Evolutionary conservation across 2,888 invertebrate genomes (phyloP).

Genomic region (Latrodectus hesperus): DNA sequence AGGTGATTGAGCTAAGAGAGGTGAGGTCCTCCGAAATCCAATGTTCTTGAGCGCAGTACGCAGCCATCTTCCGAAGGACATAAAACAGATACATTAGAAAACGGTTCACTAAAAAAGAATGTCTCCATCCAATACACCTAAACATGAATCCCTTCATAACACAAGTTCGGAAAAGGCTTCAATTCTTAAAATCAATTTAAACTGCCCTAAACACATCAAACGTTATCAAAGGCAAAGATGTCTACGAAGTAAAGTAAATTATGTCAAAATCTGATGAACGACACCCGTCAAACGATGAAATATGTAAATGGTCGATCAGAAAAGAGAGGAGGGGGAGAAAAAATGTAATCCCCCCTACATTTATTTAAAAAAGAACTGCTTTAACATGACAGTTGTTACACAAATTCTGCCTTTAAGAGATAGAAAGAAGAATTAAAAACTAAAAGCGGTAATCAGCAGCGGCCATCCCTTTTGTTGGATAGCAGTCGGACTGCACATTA

Average conservation of each 20-base stretch:
- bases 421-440: constrained; percentile 16
- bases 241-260: not conserved
- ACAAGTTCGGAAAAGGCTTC: not conserved
- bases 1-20: too few species aligned
- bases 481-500: not conserved
- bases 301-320: constrained; percentile 1
- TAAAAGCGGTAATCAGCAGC: constrained; percentile 30
- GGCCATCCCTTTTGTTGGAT: constrained; percentile 9
- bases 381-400: constrained; percentile 1
- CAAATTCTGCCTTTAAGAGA: not conserved
- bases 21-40: not conserved
- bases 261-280: constrained; percentile 42
- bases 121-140: not conserved
- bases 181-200: not conserved
- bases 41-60: not conserved
- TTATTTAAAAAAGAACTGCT: not conserved
- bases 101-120: not conserved
- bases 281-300: not conserved
- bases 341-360: not conserved
- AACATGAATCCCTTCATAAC: not conserved
- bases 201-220: not conserved
- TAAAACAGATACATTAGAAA: too few species aligned
- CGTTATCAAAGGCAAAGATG: not conserved
- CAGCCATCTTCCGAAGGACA: not conserved
- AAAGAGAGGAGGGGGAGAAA: not conserved